A percentile compares a stretch with the other conserved stretches of the same genome.
These are phyloP conservation scores for Varanus salvator DNA, from an alignment of 2,113 vertebrate genomes.

Conservation along the genomic window DNA sequence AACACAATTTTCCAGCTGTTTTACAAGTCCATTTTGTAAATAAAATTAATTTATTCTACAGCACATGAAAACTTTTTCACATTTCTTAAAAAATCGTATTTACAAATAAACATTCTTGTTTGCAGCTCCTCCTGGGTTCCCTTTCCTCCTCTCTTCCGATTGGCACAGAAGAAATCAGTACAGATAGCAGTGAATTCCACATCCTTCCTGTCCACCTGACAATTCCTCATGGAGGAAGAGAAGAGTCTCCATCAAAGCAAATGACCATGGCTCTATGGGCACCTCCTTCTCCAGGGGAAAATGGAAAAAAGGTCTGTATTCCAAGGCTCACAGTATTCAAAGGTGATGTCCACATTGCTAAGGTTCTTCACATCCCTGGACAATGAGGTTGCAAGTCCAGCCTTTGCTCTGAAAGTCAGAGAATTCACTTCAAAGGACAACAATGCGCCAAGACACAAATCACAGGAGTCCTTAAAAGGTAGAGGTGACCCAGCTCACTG, in stretches of 20 bases:
- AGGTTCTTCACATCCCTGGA: not conserved
- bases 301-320: not conserved
- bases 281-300: not conserved
- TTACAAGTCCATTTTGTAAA: constrained; percentile 65
- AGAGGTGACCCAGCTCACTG: not conserved
- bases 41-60: constrained; percentile 77
- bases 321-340: not conserved
- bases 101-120: constrained; percentile 72
- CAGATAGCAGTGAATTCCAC: not conserved
- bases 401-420: not conserved
- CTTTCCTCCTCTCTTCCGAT: not conserved
- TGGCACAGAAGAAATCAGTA: not conserved
- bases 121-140: constrained; percentile 28
- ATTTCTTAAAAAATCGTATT: constrained; percentile 58
- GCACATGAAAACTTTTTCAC: constrained; percentile 70
- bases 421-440: no score
- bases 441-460: no score
- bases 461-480: not conserved
- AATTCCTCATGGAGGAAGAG: not conserved
- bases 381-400: not conserved
- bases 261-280: fast-evolving
- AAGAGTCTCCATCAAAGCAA: fast-evolving
- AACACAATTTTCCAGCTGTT: constrained; percentile 42
- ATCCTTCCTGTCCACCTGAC: not conserved
- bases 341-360: not conserved